Base-by-base conservation (phyloP, 2,888 invertebrate genomes). In the Acrobasis suavella region DNA sequence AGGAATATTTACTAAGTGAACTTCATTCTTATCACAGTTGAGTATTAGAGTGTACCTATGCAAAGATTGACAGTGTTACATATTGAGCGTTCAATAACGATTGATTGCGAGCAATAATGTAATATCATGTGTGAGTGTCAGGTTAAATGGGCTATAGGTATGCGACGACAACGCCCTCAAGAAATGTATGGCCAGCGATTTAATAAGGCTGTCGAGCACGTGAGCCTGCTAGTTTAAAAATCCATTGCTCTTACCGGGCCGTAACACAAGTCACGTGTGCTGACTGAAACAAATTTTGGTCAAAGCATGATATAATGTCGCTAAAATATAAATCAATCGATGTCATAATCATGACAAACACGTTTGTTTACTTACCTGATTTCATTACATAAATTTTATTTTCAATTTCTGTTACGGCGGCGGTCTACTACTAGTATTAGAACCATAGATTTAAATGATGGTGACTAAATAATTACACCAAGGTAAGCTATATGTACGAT, bases 241-340 rank as follows among this genome's bases (percentile, higher is more conserved):
- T 58, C 60, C 63, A 67, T 59, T 70, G 66, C 65, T 67, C 66
- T 69, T 65, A 63, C 67, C 60, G 67, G 65, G 65, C 63, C 65
- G n/a, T n/a, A n/a, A n/a, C n/a, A 63, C 67, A 72, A 64, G 69
- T 81, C 84, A 82, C 80, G 81, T 82, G 83, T 82, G 77, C 55
- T 38, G 49, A 56, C 38, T 9, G 49, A 55, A 6, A 71, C 72
- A 67, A 77, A 63, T 67, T 74, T 75, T 69, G 67, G 64, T 63
- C 63, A 67, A 71, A 73, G 65, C 64, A 71, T 76, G 73, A 76
- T 74, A 72, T 77, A 77, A 78, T 69, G 71, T 60, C 58, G 62
- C 64, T 69, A 66, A 64, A 70, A 69, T 65, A 50, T 60, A 67
- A 67, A 66, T 62, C 63, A 63, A 65, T 65, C 64, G 62, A 69